Evolutionary conservation across 2,888 invertebrate genomes (phyloP).

Genomic region (Troides aeacus): DNA sequence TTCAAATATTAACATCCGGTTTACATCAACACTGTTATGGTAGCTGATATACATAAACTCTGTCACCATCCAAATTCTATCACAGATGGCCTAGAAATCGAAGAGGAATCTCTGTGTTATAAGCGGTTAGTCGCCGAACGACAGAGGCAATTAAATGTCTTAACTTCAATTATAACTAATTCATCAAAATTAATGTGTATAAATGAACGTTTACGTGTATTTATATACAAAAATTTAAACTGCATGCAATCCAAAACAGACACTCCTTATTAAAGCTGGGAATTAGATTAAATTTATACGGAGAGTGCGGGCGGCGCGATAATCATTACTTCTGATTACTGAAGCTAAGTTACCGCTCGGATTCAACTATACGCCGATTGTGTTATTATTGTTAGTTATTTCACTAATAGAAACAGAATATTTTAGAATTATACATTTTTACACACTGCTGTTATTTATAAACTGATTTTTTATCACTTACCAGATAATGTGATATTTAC

Average conservation of each 20-base stretch:
- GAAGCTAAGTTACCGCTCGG: background rate
- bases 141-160: too few species aligned
- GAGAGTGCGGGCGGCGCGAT: background rate
- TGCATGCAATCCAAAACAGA: background rate
- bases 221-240: background rate
- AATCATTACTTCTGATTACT: slow-evolving; percentile 1
- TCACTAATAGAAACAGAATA: background rate
- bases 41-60: too few species aligned
- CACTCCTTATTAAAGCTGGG: background rate
- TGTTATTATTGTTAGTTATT: background rate
- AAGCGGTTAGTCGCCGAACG: too few species aligned
- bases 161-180: too few species aligned
- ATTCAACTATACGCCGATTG: background rate
- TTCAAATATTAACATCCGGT: too few species aligned
- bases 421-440: background rate
- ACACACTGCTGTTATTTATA: background rate
- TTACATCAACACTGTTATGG: too few species aligned
- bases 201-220: background rate
- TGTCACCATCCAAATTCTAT: too few species aligned
- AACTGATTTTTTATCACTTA: too few species aligned
- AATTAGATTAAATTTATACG: background rate
- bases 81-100: too few species aligned
- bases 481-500: too few species aligned
- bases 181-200: background rate
- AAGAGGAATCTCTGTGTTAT: too few species aligned